Evolutionary conservation across 2,797 vertebrate genomes (phyloP), one percentile per base, ranked within the genome.

Genomic region (Coracias cyanogaster): DNA sequence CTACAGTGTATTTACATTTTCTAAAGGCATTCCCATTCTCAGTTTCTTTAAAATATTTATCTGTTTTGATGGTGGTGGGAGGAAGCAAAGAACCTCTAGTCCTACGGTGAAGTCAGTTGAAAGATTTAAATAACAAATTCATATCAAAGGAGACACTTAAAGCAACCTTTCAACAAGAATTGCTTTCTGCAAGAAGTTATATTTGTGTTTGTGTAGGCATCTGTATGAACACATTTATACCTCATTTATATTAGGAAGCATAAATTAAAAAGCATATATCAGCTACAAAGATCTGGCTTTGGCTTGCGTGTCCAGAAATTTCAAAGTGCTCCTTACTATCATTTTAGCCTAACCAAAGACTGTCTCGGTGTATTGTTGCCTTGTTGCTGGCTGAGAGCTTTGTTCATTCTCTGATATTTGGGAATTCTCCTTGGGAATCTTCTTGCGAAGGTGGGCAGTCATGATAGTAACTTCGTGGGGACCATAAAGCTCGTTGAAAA

Each of bases 1-100:
- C 72, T 88, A 82, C 28, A 39, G 15, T 55, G 24, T 80, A 85
- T 96, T 91, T 95, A 72, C 22, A 29, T 81, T 94, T 94, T 91
- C 62, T 88, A 49, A 93, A 81, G 46, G 33, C 64, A 37, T 76
- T 92, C 54, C 48, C 16, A 16, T 86, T 95, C 79, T 87, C 7
- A 3, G 55, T 71, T 85, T 90, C 37, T 74, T 90, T 66, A 14
- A 64, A 93, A 67, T 83, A 67, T 79, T 91, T 86, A 82, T 51
- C 22, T 60, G 22, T 82, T 96, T 85, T 90, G 54, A 26, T 69
- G 37, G 21, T 85, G 46, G 54, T 80, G 52, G 82, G 74, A 88
- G 48, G 73, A 95, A 90, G 48, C 19, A 79, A 88, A 91, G 66
- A 93, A 67, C 58, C 66, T 91, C 43, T 64, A 86, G 41, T 51